Base-by-base conservation (phyloP, 2,888 invertebrate species). In the Ectemnius cavifrons region DNA sequence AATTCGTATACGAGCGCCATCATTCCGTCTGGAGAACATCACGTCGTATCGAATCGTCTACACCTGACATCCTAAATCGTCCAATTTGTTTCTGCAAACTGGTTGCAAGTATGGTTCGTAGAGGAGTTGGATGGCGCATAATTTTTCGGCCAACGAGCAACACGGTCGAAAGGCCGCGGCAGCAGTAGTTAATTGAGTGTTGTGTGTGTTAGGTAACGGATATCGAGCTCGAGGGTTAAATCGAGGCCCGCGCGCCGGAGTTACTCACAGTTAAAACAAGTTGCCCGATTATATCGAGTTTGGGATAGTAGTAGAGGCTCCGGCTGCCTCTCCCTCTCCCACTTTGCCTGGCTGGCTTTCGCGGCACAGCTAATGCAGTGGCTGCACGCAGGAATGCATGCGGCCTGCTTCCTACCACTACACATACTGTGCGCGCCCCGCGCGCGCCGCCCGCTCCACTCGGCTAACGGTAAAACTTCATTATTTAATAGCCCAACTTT, bases 401-500 rank as follows among this genome's bases (percentile, higher is more conserved):
- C 37, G 37, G 37, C 37, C 37, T 37, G 37, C 37, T 37, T 37
- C 37, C 52, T 16, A 16, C 52, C n/a, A 52, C 13, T 52, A n/a
- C n/a, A 37, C 62, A 60, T 37, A 52, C 52, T 20, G 46, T 52
- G 47, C 13, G 20, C 49, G 14, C 37, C 52, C 16, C 14, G 16
- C 52, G 52, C 52, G 52, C 4, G 0, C 16, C 14, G n/a, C 16
- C 4, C 52, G n/a, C 52, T 52, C 37, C n/a, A n/a, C n/a, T 37
- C 37, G 2, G 65, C 63, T 71, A 75, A 67, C 71, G 67, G 52
- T n/a, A 28, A 76, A 82, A 78, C 57, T 82, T 82, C 68, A 58
- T 68, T 74, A 73, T 81, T 81, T 79, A 74, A 81, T 58, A 64
- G 69, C 52, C 4, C 5, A 74, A 76, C 74, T 75, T 77, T 62